These are phyloP conservation scores for Hexactinellida sp. DNA, from an alignment of 37 sponge, comb jelly and placozoan species.

Conservation along the genomic window DNA sequence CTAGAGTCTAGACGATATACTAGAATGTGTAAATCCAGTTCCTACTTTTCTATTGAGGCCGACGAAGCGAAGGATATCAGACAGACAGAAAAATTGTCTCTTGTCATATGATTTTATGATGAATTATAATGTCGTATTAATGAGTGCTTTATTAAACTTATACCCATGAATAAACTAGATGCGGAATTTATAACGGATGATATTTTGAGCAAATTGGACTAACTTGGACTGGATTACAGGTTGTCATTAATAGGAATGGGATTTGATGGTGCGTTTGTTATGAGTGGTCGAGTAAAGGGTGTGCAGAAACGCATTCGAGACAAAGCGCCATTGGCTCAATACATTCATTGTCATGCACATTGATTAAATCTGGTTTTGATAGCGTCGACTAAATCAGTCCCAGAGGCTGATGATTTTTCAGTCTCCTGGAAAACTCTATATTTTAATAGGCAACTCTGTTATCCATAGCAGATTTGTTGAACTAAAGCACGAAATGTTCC, in stretches of 20 bases:
- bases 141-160: too few relatives aligned
- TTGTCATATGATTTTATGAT: too few relatives aligned
- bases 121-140: too few relatives aligned
- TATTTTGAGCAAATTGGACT: not conserved
- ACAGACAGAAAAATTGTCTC: not conserved
- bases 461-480: too few relatives aligned
- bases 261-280: slow-evolving; percentile 52
- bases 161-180: too few relatives aligned
- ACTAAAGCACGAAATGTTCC: not conserved
- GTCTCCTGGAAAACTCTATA: slow-evolving; percentile 25
- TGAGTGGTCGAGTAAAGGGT: slow-evolving; percentile 40
- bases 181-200: too few relatives aligned
- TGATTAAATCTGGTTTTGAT: slow-evolving; percentile 36
- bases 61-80: not conserved
- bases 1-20: not conserved
- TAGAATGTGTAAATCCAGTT: too few relatives aligned
- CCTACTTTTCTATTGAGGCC: not conserved
- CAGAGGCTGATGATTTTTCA: slow-evolving; percentile 37
- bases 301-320: slow-evolving; percentile 31
- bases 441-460: slow-evolving; percentile 25
- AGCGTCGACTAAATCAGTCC: slow-evolving; percentile 29
- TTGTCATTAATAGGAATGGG: slow-evolving; percentile 18
- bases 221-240: not conserved
- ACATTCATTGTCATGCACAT: slow-evolving; percentile 43
- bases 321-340: slow-evolving; percentile 29